Conservation (phyloP, 2,797 vertebrate species). For the Botia almorhae region DNA sequence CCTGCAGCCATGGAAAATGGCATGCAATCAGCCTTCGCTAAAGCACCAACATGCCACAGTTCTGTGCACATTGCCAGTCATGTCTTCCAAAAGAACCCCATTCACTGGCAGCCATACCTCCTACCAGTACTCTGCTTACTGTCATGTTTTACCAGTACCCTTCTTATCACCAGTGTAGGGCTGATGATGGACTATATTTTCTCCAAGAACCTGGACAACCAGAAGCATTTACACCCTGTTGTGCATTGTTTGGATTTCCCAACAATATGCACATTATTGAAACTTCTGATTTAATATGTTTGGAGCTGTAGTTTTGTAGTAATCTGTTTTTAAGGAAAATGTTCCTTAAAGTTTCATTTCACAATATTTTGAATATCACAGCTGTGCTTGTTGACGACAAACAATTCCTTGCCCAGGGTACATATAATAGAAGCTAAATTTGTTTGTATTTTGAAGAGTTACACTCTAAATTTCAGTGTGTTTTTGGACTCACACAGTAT, state of each 20-base stretch:
- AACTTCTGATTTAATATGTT: not conserved
- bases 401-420: no score
- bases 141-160: not conserved
- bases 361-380: no score
- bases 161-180: conserved; percentile 12
- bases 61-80: conserved; percentile 19
- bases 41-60: conserved; percentile 23
- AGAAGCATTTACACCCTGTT: not conserved
- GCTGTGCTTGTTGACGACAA: no score
- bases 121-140: not conserved
- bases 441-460: no score
- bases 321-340: no score
- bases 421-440: no score
- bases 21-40: conserved; percentile 47
- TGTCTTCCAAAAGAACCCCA: conserved; percentile 21
- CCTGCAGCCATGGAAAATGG: conserved; percentile 57
- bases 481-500: not conserved
- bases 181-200: not conserved
- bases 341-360: no score
- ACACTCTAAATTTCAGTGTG: not conserved
- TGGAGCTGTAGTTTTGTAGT: no score
- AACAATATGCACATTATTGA: not conserved
- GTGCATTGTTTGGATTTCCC: not conserved
- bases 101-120: not conserved
- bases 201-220: no score